phyloP scores from a whole-genome alignment of 2,113 vertebrate genomes.

The Saccopteryx leptura region DNA sequence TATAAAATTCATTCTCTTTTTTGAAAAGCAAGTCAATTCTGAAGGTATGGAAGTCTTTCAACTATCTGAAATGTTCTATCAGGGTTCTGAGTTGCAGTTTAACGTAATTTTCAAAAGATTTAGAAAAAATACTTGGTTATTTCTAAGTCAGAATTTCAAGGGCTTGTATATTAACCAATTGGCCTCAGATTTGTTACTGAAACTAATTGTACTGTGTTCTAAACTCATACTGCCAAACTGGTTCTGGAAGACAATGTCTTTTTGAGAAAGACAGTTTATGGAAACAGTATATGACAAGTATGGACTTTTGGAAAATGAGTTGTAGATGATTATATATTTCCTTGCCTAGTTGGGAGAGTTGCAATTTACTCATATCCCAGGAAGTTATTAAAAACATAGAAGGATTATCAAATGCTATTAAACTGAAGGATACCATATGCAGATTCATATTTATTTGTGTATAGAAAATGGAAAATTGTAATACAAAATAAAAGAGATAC shows the following conservation, averaged over 20 bases:
- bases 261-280: not conserved
- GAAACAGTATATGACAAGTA: not conserved
- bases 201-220: not conserved
- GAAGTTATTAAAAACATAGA: not conserved
- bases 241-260: not conserved
- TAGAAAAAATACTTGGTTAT: not conserved
- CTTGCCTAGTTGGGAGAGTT: not conserved
- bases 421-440: not conserved
- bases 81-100: not conserved
- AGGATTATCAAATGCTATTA: not conserved
- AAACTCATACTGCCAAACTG: not conserved
- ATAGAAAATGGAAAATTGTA: not conserved
- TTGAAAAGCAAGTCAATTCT: not conserved
- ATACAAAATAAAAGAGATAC: not conserved
- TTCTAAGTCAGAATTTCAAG: not conserved
- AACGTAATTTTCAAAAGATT: not conserved
- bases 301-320: not conserved
- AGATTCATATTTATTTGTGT: not conserved
- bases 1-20: not conserved
- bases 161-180: not conserved
- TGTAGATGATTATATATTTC: not conserved
- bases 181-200: not conserved
- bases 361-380: not conserved
- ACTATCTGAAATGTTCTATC: not conserved
- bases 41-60: not conserved